phyloP scores from a whole-genome alignment of 2,797 vertebrate genomes.

The Synanceia verrucosa region DNA sequence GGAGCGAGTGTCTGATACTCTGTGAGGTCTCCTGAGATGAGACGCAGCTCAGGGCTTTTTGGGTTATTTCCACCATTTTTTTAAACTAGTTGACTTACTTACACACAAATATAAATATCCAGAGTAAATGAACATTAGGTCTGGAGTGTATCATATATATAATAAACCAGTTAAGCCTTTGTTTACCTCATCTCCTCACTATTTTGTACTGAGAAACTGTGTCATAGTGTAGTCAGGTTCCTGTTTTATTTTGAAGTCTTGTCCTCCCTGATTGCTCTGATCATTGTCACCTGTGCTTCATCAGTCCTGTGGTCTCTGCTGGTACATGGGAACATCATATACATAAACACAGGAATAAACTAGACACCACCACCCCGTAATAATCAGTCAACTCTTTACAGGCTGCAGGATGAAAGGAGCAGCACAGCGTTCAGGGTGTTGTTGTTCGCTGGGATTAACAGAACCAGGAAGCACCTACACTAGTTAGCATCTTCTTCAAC shows the following conservation, averaged over 20 bases:
- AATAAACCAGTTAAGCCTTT: not conserved
- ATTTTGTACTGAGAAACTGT: not conserved
- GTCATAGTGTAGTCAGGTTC: too few species aligned
- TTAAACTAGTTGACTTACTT: too few species aligned
- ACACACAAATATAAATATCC: too few species aligned
- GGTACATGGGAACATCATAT: not conserved
- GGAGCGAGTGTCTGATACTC: not conserved
- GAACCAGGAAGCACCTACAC: not conserved
- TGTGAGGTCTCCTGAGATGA: slow-evolving; percentile 3
- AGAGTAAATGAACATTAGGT: not conserved
- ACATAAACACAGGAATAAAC: not conserved
- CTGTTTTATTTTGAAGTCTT: too few species aligned
- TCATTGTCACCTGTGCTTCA: too few species aligned
- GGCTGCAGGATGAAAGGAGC: not conserved
- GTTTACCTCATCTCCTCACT: not conserved
- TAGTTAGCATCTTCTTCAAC: not conserved
- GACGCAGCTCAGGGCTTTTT: not conserved
- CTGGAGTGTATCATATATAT: not conserved
- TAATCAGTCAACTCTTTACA: not conserved
- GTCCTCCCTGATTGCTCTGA: too few species aligned
- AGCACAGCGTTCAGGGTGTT: not conserved
- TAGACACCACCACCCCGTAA: not conserved
- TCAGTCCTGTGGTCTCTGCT: not conserved
- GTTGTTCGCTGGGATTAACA: accelerated
- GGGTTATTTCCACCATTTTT: not conserved